phyloP scores from a whole-genome alignment of 2,888 invertebrate species.

The Melinaea menophilus region DNA sequence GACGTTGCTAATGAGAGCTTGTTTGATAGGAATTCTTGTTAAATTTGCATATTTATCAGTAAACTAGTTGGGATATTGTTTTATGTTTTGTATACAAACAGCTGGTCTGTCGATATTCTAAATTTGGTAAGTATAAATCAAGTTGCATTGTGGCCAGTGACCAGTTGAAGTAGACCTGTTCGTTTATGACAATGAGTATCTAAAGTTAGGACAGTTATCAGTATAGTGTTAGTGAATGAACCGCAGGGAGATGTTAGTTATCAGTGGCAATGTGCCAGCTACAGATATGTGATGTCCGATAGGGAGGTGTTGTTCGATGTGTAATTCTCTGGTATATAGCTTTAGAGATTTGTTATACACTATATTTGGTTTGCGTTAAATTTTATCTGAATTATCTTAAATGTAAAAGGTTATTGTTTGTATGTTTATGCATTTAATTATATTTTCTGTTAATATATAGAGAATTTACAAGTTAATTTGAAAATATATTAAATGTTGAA shows the following conservation, averaged over 20 bases:
- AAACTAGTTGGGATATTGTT: conserved; percentile 5
- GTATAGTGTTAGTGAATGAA: conserved; percentile 36
- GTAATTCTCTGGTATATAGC: conserved; percentile 8
- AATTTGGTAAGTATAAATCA: too few species aligned
- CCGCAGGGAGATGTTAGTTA: conserved; percentile 32
- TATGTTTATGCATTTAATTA: too few species aligned
- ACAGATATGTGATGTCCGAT: conserved; percentile 19
- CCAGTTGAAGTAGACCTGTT: not conserved
- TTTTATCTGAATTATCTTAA: too few species aligned
- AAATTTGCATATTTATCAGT: conserved; percentile 14
- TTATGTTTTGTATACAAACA: conserved; percentile 1
- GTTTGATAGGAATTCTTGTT: too few species aligned
- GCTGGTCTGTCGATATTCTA: conserved; percentile 8
- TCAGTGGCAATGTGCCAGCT: conserved; percentile 61
- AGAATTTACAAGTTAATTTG: too few species aligned
- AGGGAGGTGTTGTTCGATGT: conserved; percentile 15
- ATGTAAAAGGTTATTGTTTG: not conserved
- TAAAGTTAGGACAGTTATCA: conserved; percentile 11
- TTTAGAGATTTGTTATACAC: not conserved
- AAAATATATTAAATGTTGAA: too few species aligned
- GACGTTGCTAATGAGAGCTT: too few species aligned
- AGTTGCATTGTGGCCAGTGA: too few species aligned
- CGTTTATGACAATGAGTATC: not conserved
- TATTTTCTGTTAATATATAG: too few species aligned
- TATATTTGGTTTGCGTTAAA: not conserved